Evolutionary conservation across 2,888 invertebrate species (phyloP).

Genomic region (Acronicta aceris): DNA sequence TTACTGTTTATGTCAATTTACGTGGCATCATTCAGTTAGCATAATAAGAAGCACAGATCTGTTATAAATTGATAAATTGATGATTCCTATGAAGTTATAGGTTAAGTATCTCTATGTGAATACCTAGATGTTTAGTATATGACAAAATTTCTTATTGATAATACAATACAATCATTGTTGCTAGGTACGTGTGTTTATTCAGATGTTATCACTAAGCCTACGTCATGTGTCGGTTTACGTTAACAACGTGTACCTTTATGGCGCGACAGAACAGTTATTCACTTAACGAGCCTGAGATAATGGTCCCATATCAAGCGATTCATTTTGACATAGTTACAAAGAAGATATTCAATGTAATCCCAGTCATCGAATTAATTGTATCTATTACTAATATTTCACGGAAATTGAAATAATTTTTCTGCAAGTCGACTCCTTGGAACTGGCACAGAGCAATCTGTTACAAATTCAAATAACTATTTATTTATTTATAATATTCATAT

Average conservation of each 20-base stretch:
- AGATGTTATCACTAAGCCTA: slow-evolving; percentile 31
- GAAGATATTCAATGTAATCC: too few species aligned
- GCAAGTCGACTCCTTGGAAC: too few species aligned
- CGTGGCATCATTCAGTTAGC: slow-evolving; percentile 41
- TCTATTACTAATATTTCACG: too few species aligned
- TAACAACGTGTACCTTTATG: too few species aligned
- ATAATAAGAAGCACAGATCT: slow-evolving; percentile 60
- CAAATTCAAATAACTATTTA: too few species aligned
- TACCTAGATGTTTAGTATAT: slow-evolving; percentile 51
- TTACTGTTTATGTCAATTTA: slow-evolving; percentile 36
- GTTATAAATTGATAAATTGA: slow-evolving; percentile 53
- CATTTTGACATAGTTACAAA: too few species aligned
- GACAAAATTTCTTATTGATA: slow-evolving; percentile 50
- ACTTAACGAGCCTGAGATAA: neutral
- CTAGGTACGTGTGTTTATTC: slow-evolving; percentile 55
- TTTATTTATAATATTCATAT: too few species aligned
- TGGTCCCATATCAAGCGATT: too few species aligned
- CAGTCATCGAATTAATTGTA: too few species aligned
- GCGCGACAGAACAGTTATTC: neutral
- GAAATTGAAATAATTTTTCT: too few species aligned
- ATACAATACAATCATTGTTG: slow-evolving; percentile 56
- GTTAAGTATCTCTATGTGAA: slow-evolving; percentile 47
- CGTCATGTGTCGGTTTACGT: slow-evolving; percentile 1
- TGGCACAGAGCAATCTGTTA: too few species aligned
- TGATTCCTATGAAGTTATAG: slow-evolving; percentile 62